These are phyloP conservation scores for Pseudopipra pipra DNA, from an alignment of 2,113 vertebrate species.

Conservation along the genomic window DNA sequence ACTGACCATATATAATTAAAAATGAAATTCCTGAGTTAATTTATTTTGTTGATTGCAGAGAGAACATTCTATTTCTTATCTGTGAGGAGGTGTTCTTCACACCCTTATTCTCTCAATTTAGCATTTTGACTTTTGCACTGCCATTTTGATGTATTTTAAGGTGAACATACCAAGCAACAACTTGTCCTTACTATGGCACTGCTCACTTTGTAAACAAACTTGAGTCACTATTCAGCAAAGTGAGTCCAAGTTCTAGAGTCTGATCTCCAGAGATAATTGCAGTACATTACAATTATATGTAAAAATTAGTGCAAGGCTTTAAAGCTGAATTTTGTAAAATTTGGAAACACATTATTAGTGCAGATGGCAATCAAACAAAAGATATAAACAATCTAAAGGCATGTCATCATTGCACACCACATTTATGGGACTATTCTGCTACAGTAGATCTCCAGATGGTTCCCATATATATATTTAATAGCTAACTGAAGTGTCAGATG, in stretches of 20 bases:
- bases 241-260: not conserved
- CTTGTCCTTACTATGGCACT: not conserved
- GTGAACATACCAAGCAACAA: not conserved
- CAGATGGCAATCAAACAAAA: not conserved
- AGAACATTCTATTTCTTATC: not conserved
- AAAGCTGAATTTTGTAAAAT: not conserved
- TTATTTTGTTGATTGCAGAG: not conserved
- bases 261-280: not conserved
- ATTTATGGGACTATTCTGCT: not conserved
- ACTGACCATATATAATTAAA: not conserved
- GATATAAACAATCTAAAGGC: not conserved
- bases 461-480: not conserved
- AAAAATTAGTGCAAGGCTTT: not conserved
- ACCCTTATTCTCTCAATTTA: not conserved
- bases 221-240: not conserved
- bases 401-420: not conserved
- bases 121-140: not conserved
- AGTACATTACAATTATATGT: not conserved
- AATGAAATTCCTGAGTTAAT: not conserved
- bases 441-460: not conserved
- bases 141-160: not conserved
- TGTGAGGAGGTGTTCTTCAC: not conserved
- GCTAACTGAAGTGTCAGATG: conserved; percentile 3
- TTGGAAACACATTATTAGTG: not conserved
- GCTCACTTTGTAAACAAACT: not conserved